Base-by-base conservation (phyloP, 2,113 vertebrate species). In the Anarrhichthys ocellatus region DNA sequence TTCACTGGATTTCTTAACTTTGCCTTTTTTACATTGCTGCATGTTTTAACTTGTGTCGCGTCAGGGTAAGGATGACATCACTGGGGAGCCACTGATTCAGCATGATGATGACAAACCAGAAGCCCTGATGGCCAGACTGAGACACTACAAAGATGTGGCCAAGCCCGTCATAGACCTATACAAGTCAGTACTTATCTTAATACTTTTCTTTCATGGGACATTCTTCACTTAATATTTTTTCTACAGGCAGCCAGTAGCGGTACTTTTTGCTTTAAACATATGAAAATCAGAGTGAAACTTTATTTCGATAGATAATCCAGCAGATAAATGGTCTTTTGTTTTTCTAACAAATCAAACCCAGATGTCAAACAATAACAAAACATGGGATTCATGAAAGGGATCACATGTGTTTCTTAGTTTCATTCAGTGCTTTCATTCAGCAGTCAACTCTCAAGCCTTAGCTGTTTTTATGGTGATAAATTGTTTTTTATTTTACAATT, bases 151-250 rank as follows among this genome's bases (percentile, higher is more conserved):
- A 86, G 98, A 98, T 2, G 95, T 97, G 32, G 97, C 97, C 18
- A 99, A 99, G 76, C 98, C 98, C 0, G 96, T 99, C 40, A 97
- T 98, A 1, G 95, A 99, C 65, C 80, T 98, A 27, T 99, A 99
- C 95, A 97, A 96, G 97, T 99, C 82, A 96, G 97, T 95, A 10
- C 32, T 32, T 32, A 32, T 32, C 32, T 32, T 32, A 44, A 83
- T 40, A 1, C 9, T 54, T 42, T 0, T 0, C 24, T 42, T 44
- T 29, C 13, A 20, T 6, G 3, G 4, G 4, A 66, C 14, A 15
- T 0, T 22, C 13, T 9, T 9, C 27, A 36, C 38, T 2, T 18
- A 29, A 3, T 44, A 14, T 42, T 52, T 40, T 65, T 29, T 11
- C 32, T 24, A 27, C 32, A 40, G 9, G n/a, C 9, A 20, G 61